Conservation (phyloP, 2,797 vertebrate species). For the Eospalax fontanierii region DNA sequence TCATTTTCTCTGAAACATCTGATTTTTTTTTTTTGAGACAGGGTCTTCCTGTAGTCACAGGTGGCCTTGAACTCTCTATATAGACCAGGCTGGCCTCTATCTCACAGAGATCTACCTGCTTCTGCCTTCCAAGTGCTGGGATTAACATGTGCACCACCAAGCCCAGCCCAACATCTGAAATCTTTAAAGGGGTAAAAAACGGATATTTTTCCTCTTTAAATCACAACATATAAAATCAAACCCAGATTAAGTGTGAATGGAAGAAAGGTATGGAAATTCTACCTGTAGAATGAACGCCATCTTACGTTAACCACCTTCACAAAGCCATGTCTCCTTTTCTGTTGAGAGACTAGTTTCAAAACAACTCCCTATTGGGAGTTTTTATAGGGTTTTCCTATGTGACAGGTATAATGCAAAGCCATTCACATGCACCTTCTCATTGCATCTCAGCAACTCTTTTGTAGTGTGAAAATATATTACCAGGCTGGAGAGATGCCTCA, state of each 20-base stretch:
- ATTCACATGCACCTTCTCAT: neutral
- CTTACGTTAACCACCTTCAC: neutral
- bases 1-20: slow-evolving; percentile 48
- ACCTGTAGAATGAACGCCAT: neutral
- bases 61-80: too few relatives aligned
- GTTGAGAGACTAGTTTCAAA: neutral
- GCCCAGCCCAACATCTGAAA: neutral
- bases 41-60: too few relatives aligned
- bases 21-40: too few relatives aligned
- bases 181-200: slow-evolving; percentile 2
- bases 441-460: neutral
- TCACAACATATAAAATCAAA: slow-evolving; percentile 60
- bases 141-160: too few relatives aligned
- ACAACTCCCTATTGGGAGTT: neutral
- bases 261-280: neutral
- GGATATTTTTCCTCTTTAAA: slow-evolving; percentile 4
- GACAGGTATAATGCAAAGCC: neutral
- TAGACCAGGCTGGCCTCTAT: too few relatives aligned
- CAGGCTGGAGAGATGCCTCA: neutral
- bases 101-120: too few relatives aligned
- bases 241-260: neutral
- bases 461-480: neutral
- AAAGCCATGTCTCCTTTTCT: neutral
- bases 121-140: too few relatives aligned
- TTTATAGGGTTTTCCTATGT: neutral